These are phyloP conservation scores for Thysanoteuthis rhombus DNA, from an alignment of 2,888 invertebrate species.

Conservation along the genomic window DNA sequence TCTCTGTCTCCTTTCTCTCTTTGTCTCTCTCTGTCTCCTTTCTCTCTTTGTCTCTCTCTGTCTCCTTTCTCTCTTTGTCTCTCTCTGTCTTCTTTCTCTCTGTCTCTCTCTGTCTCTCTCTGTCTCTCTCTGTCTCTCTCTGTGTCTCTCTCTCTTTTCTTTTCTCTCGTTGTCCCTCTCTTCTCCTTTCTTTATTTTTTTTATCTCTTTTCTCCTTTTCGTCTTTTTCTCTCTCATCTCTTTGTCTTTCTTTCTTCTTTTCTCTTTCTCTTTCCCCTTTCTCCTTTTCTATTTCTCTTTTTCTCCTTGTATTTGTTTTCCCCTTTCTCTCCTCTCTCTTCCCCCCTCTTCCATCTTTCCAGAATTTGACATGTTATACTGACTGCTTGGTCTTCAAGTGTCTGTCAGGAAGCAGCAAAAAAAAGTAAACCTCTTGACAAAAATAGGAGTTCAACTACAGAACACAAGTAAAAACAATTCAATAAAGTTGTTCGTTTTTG, in stretches of 20 bases:
- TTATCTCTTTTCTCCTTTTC: neutral
- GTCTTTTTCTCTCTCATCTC: conserved; percentile 14
- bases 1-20: neutral
- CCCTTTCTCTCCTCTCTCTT: neutral
- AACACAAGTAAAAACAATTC: too few species aligned
- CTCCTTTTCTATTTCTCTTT: neutral
- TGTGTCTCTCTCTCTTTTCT: neutral
- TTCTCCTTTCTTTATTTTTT: too few species aligned
- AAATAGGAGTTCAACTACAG: too few species aligned
- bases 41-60: too few species aligned
- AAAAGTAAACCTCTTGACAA: too few species aligned
- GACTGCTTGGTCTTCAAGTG: too few species aligned
- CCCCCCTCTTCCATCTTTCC: conserved; percentile 25
- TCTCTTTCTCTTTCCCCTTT: too few species aligned
- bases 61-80: neutral
- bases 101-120: neutral
- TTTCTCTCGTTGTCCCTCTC: neutral
- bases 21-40: neutral
- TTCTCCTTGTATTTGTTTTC: neutral
- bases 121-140: neutral
- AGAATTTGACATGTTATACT: too few species aligned
- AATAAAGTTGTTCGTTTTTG: too few species aligned
- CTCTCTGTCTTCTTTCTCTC: too few species aligned
- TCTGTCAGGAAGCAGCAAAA: too few species aligned
- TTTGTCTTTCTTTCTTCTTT: too few species aligned